Conservation (phyloP, 2,113 vertebrate species). For the Serinus canaria region DNA sequence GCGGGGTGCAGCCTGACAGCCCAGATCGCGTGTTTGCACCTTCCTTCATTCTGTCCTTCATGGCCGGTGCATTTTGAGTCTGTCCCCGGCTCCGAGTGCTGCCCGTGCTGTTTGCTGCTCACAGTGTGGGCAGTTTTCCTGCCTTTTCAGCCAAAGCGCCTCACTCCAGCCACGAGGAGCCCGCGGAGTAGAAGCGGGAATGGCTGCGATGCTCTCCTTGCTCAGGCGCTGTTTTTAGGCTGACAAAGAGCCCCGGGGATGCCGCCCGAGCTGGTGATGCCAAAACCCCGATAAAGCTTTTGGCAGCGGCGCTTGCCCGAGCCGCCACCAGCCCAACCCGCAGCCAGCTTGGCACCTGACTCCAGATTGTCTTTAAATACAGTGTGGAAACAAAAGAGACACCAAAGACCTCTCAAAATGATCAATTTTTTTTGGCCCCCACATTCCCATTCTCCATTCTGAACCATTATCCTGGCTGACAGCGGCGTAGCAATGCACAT, state of each 20-base stretch:
- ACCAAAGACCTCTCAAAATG: neutral
- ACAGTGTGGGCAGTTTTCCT: rapidly evolving
- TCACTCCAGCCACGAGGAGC: neutral
- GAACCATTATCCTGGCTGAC: neutral
- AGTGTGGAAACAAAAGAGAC: neutral
- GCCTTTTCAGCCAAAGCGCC: rapidly evolving
- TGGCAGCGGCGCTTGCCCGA: rapidly evolving
- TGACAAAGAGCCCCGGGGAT: neutral
- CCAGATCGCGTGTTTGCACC: rapidly evolving
- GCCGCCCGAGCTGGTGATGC: neutral
- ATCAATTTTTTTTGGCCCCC: rapidly evolving
- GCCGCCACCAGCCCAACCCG: neutral
- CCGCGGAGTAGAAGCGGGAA: rapidly evolving
- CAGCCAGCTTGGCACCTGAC: neutral
- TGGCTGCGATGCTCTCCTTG: rapidly evolving
- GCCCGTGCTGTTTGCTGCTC: rapidly evolving
- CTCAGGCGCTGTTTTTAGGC: neutral
- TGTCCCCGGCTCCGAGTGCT: rapidly evolving
- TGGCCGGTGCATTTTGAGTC: rapidly evolving
- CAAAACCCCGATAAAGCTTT: neutral
- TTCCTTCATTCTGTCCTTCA: rapidly evolving
- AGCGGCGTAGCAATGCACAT: rapidly evolving
- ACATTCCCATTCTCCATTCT: rapidly evolving
- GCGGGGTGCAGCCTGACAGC: rapidly evolving
- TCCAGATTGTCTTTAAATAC: neutral